phyloP scores from a whole-genome alignment of 2,797 vertebrate genomes.

The Varecia variegata region DNA sequence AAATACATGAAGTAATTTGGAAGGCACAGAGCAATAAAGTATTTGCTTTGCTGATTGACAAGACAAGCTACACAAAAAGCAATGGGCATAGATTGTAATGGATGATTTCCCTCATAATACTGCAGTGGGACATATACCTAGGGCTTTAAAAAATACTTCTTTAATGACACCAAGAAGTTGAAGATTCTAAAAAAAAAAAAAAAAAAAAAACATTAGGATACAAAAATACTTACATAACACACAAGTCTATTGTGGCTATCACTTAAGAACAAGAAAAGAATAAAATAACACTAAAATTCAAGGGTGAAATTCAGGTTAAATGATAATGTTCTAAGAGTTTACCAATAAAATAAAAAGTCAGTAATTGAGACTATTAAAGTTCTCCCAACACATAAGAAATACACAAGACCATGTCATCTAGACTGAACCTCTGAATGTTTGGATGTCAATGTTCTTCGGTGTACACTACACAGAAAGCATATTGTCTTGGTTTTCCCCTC shows the following conservation, averaged over 20 bases:
- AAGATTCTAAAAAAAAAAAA: conserved; percentile 52
- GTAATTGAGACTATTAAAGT: neutral
- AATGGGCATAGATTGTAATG: conserved; percentile 36
- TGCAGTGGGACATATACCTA: neutral
- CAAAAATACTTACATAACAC: conserved; percentile 39
- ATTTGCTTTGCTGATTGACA: conserved; percentile 64
- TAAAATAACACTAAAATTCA: conserved; percentile 23
- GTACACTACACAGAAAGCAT: neutral
- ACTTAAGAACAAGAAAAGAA: conserved; percentile 37
- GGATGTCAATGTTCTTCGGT: neutral
- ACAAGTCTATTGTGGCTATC: neutral
- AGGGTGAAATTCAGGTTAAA: conserved; percentile 9
- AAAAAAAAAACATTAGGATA: neutral
- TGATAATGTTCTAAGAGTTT: conserved; percentile 13
- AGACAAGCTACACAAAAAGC: conserved; percentile 51
- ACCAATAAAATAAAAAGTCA: conserved; percentile 18
- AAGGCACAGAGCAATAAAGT: conserved; percentile 45
- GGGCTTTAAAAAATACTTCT: conserved; percentile 29
- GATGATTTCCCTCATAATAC: conserved; percentile 13
- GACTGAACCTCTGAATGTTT: neutral
- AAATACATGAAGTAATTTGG: conserved; percentile 61
- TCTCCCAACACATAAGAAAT: neutral
- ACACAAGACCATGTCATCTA: neutral
- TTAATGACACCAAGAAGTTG: conserved; percentile 16
- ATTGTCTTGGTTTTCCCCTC: neutral